Base-by-base conservation (phyloP, 2,797 vertebrate genomes). In the Oreortyx pictus region DNA sequence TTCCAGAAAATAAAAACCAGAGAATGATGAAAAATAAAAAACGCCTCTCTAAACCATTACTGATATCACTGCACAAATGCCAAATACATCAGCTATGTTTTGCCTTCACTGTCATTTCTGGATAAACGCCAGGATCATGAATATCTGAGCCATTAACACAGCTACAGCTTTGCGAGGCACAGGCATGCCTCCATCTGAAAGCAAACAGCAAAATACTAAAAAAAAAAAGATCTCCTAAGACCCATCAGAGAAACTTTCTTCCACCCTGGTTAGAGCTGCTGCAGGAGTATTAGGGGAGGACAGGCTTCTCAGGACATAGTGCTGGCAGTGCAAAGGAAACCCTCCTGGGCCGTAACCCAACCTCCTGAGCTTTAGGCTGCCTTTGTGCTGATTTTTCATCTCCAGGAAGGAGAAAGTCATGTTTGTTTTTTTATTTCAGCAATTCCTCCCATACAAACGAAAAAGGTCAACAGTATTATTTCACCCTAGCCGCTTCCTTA, bases 51-150 rank as follows among this genome's bases (percentile, higher is more conserved):
- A 71, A 86, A 43, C 14, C 49, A 68, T 77, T 89, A 49, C 39
- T 76, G 94, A 59, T 60, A 86, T 79, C 44, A 57, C 44, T 81
- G 74, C n/a, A 82, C 60, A 90, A 89, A 81, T 88, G 67, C 37
- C 85, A 95, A 89, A 79, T 74, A 56, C 37, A 91, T 93, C 82
- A 88, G 54, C 39, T 44, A 8, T 80, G 67, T 92, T 95, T 94
- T 94, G 67, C 83, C 65, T 96, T 86, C 66, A 56, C 52, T 84
- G 86, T 80, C 6, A 31, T 83, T 82, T 87, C 76, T 95, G 79
- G 78, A 82, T 66, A 84, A 90, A 89, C 75, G 71, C 91, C 92
- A 94, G 57, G 6, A 67, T 71, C 66, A 41, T 76, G 57, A 86
- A 39, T 86, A 76, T 82, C 75, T 37, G 27, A 72, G 44, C 86